A percentile compares a stretch with the other conserved stretches of the same genome.
Conservation (phyloP, 2,113 vertebrate species). For the Eulacestoma nigropectus region DNA sequence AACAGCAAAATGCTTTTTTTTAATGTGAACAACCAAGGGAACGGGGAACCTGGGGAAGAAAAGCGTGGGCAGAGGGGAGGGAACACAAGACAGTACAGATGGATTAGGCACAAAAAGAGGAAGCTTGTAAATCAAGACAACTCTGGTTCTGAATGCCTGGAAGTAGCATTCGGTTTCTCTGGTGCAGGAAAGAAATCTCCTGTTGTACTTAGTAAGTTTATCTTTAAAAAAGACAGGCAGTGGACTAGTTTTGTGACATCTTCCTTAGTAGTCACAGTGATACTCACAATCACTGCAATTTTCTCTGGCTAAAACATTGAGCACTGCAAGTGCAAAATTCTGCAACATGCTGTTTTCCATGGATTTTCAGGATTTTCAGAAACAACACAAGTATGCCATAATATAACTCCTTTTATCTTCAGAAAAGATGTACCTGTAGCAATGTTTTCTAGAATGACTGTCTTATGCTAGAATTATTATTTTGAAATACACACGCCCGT, state of each 20-base stretch:
- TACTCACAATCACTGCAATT: neutral
- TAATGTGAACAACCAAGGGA: neutral
- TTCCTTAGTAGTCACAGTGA: neutral
- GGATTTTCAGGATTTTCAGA: neutral
- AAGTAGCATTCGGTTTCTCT: neutral
- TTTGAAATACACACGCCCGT: fast-evolving
- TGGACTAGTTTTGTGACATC: neutral
- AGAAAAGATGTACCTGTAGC: neutral
- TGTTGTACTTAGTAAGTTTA: neutral
- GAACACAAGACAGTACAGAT: neutral
- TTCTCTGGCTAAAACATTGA: neutral
- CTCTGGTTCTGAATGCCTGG: neutral
- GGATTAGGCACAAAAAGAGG: neutral
- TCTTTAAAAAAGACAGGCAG: neutral
- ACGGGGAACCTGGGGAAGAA: fast-evolving
- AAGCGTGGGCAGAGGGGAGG: neutral
- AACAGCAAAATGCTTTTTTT: neutral
- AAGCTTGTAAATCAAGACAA: neutral
- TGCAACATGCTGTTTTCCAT: neutral
- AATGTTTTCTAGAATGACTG: neutral
- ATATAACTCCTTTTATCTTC: neutral
- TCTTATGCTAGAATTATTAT: neutral
- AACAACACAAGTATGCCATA: neutral
- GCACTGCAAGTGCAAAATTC: neutral
- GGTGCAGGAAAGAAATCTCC: neutral